Evolutionary conservation across 2,797 vertebrate genomes (phyloP), one percentile per base, ranked within the genome.

Genomic region (Pelodytes ibericus): DNA sequence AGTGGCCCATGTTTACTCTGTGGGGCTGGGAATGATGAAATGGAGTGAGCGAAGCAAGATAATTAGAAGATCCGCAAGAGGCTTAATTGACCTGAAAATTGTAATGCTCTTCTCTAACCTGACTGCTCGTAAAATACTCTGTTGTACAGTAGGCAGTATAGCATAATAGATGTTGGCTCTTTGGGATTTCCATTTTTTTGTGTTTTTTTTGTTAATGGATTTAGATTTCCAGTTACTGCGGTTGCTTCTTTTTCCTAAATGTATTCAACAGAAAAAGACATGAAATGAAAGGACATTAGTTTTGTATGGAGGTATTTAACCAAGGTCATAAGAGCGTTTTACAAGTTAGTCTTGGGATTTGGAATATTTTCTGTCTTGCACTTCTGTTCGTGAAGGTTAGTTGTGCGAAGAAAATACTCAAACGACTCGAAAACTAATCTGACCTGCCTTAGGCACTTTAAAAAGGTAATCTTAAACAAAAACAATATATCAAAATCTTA

Each of bases 41-140:
- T 24, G 47, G 70, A 70, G 53, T 56, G 63, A 79, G 41, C 68
- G 56, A 61, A 68, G 75, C 69, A 72, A 66, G 75, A 78, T 71
- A 66, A 78, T 78, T 72, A 78, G 53, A 51, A 67, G 76, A 26
- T 72, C 56, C 71, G 58, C 70, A 72, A 30, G 76, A 68, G 63
- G 64, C 47, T 79, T 79, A 79, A 79, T 79, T 79, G 76, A 79
- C 76, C 76, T 79, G 76, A 79, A 68, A 79, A 79, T 72, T 68
- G 76, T 47, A 22, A 22, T 22, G 62, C 69, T 78, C 56, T 36
- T 44, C 71, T 61, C 56, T 62, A 68, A 61, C 39, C 39, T 57
- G 76, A 68, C 63, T 73, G 70, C 63, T 79, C 56, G 57, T 79
- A 73, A 79, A 72, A 79, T 56, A 68, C 70, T 79, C 68, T 79